Conservation (phyloP, 2,888 invertebrate species). For the Plebejus anna region DNA sequence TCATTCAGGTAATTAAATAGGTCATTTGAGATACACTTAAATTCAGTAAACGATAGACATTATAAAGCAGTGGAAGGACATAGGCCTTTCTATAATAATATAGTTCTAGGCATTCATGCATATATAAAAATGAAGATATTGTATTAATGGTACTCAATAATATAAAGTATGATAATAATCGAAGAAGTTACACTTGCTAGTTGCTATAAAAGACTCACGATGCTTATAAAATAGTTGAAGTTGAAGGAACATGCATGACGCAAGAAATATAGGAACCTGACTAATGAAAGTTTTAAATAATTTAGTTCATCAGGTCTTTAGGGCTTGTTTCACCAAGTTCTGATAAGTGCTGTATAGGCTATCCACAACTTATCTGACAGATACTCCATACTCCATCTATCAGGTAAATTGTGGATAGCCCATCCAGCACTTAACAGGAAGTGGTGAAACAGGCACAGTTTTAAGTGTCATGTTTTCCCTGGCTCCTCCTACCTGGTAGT, state of each 20-base stretch:
- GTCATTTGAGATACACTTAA: background rate
- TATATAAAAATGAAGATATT: background rate
- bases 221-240: background rate
- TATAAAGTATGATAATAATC: background rate
- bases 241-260: no score
- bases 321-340: no score
- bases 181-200: background rate
- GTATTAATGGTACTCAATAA: background rate
- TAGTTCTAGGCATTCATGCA: background rate
- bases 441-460: no score
- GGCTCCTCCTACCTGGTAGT: conserved; percentile 86
- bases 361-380: no score
- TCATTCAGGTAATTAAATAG: background rate
- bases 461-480: background rate
- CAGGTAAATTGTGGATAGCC: no score
- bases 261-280: no score
- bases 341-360: no score
- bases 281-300: no score
- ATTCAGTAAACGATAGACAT: background rate
- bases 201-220: background rate
- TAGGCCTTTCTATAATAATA: background rate
- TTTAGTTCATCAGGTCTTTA: no score
- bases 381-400: no score
- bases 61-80: background rate
- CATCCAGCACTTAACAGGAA: no score